These are phyloP conservation scores for Meriones psammophilus DNA, from an alignment of 2,797 vertebrate species.

Conservation along the genomic window DNA sequence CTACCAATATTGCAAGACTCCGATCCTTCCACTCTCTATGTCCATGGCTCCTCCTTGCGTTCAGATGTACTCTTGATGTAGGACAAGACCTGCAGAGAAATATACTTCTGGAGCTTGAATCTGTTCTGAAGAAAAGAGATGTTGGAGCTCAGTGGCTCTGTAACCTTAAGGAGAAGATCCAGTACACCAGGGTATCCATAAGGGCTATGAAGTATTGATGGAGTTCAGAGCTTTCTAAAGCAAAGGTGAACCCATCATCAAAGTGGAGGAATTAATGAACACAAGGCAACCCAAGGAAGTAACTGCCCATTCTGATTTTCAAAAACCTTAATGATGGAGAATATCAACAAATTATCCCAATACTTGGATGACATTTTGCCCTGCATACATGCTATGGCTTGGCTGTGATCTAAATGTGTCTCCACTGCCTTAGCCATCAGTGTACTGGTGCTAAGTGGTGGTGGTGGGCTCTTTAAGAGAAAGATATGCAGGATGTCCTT, in stretches of 20 bases:
- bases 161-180: neutral
- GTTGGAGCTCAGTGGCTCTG: neutral
- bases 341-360: neutral
- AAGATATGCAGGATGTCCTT: no score
- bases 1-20: neutral
- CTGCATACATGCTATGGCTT: neutral
- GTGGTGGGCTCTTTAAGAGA: neutral
- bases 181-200: fast-evolving
- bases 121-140: neutral
- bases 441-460: neutral
- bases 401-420: neutral
- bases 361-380: neutral
- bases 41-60: neutral
- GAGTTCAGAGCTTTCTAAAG: neutral
- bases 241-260: neutral
- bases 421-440: neutral
- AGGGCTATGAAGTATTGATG: neutral
- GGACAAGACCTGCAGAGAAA: neutral
- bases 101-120: neutral
- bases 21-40: neutral
- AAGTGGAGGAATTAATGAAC: neutral
- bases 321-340: neutral
- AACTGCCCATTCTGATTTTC: neutral
- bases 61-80: neutral
- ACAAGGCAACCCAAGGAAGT: neutral